A percentile compares a stretch with the other conserved stretches of the same genome.
These are phyloP conservation scores for Charaxes varanes DNA, from an alignment of 1,140 invertebrate genomes.

Conservation along the genomic window DNA sequence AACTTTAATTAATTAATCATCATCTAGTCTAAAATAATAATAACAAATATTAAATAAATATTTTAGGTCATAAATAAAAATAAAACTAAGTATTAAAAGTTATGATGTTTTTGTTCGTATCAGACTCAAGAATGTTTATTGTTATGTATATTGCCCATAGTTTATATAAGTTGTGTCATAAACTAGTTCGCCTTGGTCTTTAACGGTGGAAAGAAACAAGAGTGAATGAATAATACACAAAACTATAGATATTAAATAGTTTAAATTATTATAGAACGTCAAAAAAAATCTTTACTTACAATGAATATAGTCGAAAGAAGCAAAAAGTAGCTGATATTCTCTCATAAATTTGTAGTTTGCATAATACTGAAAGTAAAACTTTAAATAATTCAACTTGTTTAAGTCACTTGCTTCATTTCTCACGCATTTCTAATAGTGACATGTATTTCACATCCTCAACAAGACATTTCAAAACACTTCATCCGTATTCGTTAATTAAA, in stretches of 20 bases:
- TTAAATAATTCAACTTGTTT: constrained; percentile 14
- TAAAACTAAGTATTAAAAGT: no score
- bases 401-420: constrained; percentile 15
- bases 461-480: no score
- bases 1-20: not conserved
- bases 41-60: not conserved
- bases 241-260: no score
- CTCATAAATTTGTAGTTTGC: constrained; percentile 16
- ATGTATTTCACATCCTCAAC: no score
- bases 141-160: no score
- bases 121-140: no score
- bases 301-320: constrained; percentile 1
- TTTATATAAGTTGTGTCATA: constrained; percentile 10
- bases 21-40: not conserved
- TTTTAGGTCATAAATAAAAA: no score
- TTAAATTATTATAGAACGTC: not conserved
- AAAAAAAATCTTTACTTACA: constrained; percentile 2
- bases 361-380: constrained; percentile 15
- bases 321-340: no score
- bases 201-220: not conserved
- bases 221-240: no score
- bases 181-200: constrained; percentile 16
- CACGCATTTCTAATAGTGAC: no score
- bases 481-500: no score
- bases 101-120: no score